Evolutionary conservation across 2,888 invertebrate genomes (phyloP), one percentile per base, ranked within the genome.

Genomic region (Rutpela maculata): DNA sequence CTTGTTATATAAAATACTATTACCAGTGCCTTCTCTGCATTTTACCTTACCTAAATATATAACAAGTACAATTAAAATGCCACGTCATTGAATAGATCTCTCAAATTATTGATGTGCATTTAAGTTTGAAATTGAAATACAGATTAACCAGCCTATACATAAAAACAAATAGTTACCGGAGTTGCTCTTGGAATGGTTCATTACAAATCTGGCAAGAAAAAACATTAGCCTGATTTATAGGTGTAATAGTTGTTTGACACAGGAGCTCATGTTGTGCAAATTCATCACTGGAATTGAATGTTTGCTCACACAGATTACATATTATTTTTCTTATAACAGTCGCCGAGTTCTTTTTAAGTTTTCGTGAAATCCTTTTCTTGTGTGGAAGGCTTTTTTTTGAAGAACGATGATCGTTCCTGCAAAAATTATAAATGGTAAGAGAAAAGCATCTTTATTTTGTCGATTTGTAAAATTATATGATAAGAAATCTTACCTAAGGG

Each of bases 361-460:
- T 96, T 75, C 94, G 91, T 0, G 96, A 95, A 82, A 97, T 96
- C 75, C 97, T 91, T 88, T 97, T 97, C 88, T 97, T 97, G 87
- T 97, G 97, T 0, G 97, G 97, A 75, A 97, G 89, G 80, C 95
- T 95, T 88, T 95, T 94, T 82, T 93, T 93, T 4, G 88, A 88
- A 12, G 88, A 83, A 17, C 88, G 86, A 57, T 83, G 86, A 75
- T 89, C 90, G 65, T 84, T 86, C 80, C 88, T 88, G 65, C 66
- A 84, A 75, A 43, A 68, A 62, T 35, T 59, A 59, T 19, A 0
- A 66, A 6, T 35, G 35, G 31, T 35, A 18, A 38, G 3, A 26
- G 55, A 38, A 50, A 12, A 22, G 57, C n/a, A 15, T 72, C 22
- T 31, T 18, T n/a, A 17, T 59, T 22, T 62, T 55, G 15, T 38